phyloP scores from a whole-genome alignment of 1,140 invertebrate genomes.

The Lepidurus couesii region DNA sequence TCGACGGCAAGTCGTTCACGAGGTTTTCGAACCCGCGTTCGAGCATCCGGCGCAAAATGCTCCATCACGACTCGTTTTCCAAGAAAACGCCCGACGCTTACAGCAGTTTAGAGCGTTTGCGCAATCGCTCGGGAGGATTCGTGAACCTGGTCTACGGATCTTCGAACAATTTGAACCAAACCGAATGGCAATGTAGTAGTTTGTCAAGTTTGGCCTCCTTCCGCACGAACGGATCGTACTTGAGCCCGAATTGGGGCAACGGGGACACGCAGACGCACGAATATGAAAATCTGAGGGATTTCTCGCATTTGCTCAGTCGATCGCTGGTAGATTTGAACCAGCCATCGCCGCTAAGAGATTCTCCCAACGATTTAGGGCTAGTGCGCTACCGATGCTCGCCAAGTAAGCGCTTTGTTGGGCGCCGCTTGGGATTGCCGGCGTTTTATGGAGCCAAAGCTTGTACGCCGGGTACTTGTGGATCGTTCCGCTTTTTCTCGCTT shows the following conservation, averaged over 20 bases:
- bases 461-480: conserved; percentile 26
- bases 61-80: neutral
- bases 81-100: conserved; percentile 23
- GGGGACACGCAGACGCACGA: conserved; percentile 11
- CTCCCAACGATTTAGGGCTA: neutral
- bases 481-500: conserved; percentile 23
- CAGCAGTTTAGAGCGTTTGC: conserved; percentile 35
- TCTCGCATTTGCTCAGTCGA: neutral
- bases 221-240: neutral
- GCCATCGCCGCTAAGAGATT: neutral
- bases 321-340: neutral
- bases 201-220: conserved; percentile 25
- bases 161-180: conserved; percentile 38
- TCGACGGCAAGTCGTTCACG: conserved; percentile 34
- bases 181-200: conserved; percentile 25
- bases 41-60: conserved; percentile 25
- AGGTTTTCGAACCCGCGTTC: conserved; percentile 4
- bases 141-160: conserved; percentile 39
- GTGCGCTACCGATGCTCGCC: conserved; percentile 31
- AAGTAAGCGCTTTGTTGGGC: conserved; percentile 33
- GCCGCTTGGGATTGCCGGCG: conserved; percentile 28
- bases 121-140: conserved; percentile 39
- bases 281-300: conserved; percentile 26
- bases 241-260: neutral
- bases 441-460: conserved; percentile 33